phyloP scores from a whole-genome alignment of 2,113 vertebrate genomes.

The Crotalus tigris region DNA sequence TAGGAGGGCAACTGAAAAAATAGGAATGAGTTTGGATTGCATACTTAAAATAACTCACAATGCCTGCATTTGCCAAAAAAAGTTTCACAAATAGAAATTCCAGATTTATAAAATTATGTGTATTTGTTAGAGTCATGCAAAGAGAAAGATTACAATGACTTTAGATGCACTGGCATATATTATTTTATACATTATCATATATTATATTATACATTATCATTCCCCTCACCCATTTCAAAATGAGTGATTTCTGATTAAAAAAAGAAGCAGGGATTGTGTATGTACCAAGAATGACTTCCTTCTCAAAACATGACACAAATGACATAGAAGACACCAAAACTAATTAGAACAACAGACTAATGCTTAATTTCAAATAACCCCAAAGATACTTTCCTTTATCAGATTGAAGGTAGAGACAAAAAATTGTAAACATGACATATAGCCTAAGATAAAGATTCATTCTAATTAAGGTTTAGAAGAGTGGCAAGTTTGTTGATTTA shows the following conservation, averaged over 20 bases:
- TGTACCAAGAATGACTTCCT: slow-evolving; percentile 7
- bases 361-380: slow-evolving; percentile 34
- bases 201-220: not conserved
- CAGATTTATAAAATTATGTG: not conserved
- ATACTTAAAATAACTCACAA: not conserved
- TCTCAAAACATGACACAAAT: not conserved
- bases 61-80: not conserved
- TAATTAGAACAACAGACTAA: slow-evolving; percentile 15
- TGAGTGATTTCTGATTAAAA: not conserved
- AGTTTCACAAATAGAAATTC: not conserved
- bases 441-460: slow-evolving; percentile 52
- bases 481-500: slow-evolving; percentile 37
- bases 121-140: not conserved
- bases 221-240: not conserved
- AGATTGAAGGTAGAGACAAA: slow-evolving; percentile 11
- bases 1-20: not conserved
- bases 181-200: not conserved
- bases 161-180: no score
- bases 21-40: not conserved
- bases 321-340: slow-evolving; percentile 15
- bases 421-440: slow-evolving; percentile 36
- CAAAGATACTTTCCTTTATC: slow-evolving; percentile 54
- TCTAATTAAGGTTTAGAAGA: slow-evolving; percentile 46
- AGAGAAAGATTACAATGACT: not conserved
- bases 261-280: slow-evolving; percentile 25